These are phyloP conservation scores for Stigmatopora nigra DNA, from an alignment of 2,113 vertebrate species.

Conservation along the genomic window DNA sequence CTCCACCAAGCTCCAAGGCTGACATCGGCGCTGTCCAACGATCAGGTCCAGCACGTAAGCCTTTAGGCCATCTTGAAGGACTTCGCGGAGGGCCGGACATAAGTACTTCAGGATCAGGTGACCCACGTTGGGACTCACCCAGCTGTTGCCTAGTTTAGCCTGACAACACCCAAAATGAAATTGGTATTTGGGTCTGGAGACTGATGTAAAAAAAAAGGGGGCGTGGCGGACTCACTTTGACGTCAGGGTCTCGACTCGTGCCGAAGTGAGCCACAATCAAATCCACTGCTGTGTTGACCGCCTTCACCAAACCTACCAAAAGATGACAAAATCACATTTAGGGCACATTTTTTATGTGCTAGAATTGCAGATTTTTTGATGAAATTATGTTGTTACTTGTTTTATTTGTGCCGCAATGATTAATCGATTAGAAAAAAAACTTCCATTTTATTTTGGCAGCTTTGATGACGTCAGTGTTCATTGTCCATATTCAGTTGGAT, in stretches of 20 bases:
- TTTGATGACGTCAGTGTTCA: too few relatives aligned
- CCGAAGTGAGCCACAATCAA: slow-evolving; percentile 95
- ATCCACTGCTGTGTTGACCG: slow-evolving; percentile 91
- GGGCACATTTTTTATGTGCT: not conserved
- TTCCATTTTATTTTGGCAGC: too few relatives aligned
- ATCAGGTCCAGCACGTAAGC: slow-evolving; percentile 89
- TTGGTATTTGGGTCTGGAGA: not conserved
- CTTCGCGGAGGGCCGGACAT: slow-evolving; percentile 83
- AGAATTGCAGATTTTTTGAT: too few relatives aligned
- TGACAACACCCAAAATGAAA: slow-evolving; percentile 38
- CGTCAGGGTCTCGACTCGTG: slow-evolving; percentile 86
- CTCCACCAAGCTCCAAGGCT: slow-evolving; percentile 91
- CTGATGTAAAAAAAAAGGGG: too few relatives aligned
- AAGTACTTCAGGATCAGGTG: slow-evolving; percentile 96
- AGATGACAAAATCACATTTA: accelerated
- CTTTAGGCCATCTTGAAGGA: slow-evolving; percentile 88
- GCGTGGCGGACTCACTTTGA: slow-evolving; percentile 75
- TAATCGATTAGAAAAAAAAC: too few relatives aligned
- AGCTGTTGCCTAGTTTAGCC: slow-evolving; percentile 96
- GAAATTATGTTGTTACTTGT: too few relatives aligned
- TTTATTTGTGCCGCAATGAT: too few relatives aligned
- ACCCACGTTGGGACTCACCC: slow-evolving; percentile 92
- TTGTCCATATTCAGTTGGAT: too few relatives aligned
- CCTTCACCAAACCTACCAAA: slow-evolving; percentile 82
- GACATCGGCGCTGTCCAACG: slow-evolving; percentile 86